Percentiles rank a stretch among this genome's conserved stretches.
These are phyloP conservation scores for Popillia japonica DNA, from an alignment of 1,140 invertebrate species.

Conservation along the genomic window DNA sequence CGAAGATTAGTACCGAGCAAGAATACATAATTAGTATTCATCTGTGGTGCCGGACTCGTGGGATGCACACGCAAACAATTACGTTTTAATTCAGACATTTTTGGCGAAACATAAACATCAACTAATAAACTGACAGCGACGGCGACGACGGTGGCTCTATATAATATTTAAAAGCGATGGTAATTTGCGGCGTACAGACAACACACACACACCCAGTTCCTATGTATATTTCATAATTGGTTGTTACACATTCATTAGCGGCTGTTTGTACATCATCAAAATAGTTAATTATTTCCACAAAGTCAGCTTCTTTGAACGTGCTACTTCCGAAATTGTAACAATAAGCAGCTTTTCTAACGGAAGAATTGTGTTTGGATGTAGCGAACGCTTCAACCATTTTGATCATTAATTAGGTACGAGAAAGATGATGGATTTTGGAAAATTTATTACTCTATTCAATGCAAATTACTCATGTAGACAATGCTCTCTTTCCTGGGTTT, in stretches of 20 bases:
- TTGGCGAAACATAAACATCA: constrained; percentile 2
- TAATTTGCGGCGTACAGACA: not conserved
- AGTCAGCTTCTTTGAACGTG: constrained; percentile 13
- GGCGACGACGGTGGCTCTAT: not conserved
- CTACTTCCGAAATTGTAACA: constrained; percentile 3
- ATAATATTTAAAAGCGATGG: not conserved
- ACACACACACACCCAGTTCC: not conserved
- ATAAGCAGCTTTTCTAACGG: not conserved
- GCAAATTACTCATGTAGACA: too few relatives aligned
- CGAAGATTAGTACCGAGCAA: too few relatives aligned
- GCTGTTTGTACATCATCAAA: constrained; percentile 10
- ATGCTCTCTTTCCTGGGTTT: too few relatives aligned
- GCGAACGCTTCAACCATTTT: too few relatives aligned
- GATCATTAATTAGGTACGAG: too few relatives aligned
- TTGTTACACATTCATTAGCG: constrained; percentile 8
- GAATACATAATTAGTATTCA: too few relatives aligned
- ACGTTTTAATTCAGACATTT: not conserved
- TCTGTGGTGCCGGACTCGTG: too few relatives aligned
- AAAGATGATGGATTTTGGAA: too few relatives aligned
- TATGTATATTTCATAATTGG: not conserved
- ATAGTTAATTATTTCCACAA: constrained; percentile 3
- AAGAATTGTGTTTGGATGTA: too few relatives aligned
- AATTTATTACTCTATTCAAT: too few relatives aligned
- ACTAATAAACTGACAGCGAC: not conserved
- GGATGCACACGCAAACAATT: too few relatives aligned